Base-by-base conservation (phyloP, 1,140 invertebrate genomes). In the Ceratina calcarata region DNA sequence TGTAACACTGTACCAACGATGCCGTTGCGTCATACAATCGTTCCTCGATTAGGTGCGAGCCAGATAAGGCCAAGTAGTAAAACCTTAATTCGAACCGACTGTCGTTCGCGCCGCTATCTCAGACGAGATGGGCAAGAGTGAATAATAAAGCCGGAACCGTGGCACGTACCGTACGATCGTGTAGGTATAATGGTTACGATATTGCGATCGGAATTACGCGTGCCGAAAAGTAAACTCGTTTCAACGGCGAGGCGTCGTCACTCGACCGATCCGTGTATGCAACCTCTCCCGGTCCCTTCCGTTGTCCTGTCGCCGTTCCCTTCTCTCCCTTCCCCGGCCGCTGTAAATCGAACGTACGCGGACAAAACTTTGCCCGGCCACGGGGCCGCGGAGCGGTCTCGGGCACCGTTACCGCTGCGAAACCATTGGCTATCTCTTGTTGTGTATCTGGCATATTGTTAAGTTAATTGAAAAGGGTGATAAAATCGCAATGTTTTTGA, bases 401-500 rank as follows among this genome's bases (percentile, higher is more conserved):
- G 71, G 51, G 45, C 3, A 51, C 62, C 27, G 18, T 45, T 68
- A 76, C 80, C 70, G 69, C 81, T 65, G 82, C 81, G 32, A 71
- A 87, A 85, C 78, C 80, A 87, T 89, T 88, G 88, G 61, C 88
- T 84, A 89, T 84, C 88, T 86, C 80, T 76, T 74, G 78, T 81
- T 84, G 74, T 71, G 80, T 86, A 89, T 90, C 87, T 84, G 87
- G 80, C 82, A 88, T 86, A 90, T 90, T 91, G 90, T 91, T 87
- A 74, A 86, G 89, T 89, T 90, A 90, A 91, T 91, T 90, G 89
- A 87, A 88, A 87, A 78, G 66, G 66, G 66, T 77, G 89, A 91
- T 90, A 91, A 89, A 89, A 90, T 91, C 89, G 76, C 86, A 76
- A 89, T 87, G 85, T 85, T 89, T 89, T 88, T 88, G 84, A 90